phyloP scores from a whole-genome alignment of 2,797 vertebrate genomes.

The Hypotaenidia philippensis region DNA sequence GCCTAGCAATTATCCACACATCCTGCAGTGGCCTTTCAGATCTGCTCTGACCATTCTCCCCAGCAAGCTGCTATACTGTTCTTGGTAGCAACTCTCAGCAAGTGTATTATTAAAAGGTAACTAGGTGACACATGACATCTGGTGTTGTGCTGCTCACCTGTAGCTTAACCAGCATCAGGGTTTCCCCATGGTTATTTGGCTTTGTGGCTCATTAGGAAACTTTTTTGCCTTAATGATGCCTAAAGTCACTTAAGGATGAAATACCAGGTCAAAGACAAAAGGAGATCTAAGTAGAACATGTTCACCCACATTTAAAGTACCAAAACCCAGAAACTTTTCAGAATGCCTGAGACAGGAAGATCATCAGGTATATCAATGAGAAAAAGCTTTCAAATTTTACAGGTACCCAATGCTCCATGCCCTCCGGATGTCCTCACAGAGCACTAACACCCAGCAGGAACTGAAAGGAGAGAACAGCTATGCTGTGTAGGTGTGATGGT shows the following conservation, averaged over 20 bases:
- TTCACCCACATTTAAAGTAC: background rate
- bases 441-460: background rate
- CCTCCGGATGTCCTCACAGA: background rate
- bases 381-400: background rate
- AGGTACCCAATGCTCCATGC: background rate
- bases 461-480: background rate
- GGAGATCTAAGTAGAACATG: background rate
- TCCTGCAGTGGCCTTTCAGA: background rate
- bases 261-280: background rate
- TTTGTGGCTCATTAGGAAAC: background rate
- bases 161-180: background rate
- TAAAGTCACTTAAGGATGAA: background rate
- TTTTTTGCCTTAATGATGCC: background rate
- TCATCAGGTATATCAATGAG: background rate
- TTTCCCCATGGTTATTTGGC: background rate
- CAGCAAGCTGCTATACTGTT: background rate
- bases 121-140: background rate
- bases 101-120: background rate
- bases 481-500: background rate
- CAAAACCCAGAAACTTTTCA: background rate
- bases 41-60: background rate
- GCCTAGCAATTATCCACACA: background rate
- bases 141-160: background rate
- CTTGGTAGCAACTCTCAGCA: background rate
- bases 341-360: background rate